Percentiles rank a stretch among this genome's conserved stretches.
Conservation (phyloP, 1,140 invertebrate species). For the Sarcophaga peregrina region DNA sequence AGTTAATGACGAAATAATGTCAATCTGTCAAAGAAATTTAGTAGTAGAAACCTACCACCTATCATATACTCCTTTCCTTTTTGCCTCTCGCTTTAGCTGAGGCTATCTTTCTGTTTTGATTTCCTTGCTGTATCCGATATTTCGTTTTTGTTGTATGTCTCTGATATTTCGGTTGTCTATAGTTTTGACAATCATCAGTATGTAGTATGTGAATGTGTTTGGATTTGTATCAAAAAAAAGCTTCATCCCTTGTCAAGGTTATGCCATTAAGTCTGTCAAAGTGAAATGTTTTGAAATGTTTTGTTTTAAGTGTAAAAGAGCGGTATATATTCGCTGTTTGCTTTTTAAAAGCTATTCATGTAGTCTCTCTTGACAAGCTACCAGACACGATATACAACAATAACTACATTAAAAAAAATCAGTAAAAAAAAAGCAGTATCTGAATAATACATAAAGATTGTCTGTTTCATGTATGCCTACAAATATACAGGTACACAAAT, state of each 20-base stretch:
- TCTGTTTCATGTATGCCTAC: too few relatives aligned
- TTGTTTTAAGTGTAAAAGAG: too few relatives aligned
- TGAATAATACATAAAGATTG: background rate
- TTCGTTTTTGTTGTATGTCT: too few relatives aligned
- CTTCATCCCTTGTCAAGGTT: conserved; percentile 41
- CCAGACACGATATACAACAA: background rate
- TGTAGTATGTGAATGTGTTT: background rate
- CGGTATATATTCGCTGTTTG: too few relatives aligned
- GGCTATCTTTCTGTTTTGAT: too few relatives aligned
- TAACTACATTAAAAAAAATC: background rate
- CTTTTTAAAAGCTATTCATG: too few relatives aligned
- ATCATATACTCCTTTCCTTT: too few relatives aligned
- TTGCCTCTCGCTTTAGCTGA: too few relatives aligned
- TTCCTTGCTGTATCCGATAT: too few relatives aligned
- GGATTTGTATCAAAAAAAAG: too few relatives aligned
- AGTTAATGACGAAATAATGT: conserved; percentile 65
- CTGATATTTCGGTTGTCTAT: background rate
- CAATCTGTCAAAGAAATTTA: conserved; percentile 61
- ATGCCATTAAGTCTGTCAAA: conserved; percentile 14
- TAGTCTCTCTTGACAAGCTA: conserved; percentile 46
- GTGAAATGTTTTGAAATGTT: background rate
- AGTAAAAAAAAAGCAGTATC: background rate
- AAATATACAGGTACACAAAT: background rate
- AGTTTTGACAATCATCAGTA: background rate
- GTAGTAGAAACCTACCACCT: background rate